Conservation (phyloP, 2,797 vertebrate species). For the Rhinogobio ventralis region DNA sequence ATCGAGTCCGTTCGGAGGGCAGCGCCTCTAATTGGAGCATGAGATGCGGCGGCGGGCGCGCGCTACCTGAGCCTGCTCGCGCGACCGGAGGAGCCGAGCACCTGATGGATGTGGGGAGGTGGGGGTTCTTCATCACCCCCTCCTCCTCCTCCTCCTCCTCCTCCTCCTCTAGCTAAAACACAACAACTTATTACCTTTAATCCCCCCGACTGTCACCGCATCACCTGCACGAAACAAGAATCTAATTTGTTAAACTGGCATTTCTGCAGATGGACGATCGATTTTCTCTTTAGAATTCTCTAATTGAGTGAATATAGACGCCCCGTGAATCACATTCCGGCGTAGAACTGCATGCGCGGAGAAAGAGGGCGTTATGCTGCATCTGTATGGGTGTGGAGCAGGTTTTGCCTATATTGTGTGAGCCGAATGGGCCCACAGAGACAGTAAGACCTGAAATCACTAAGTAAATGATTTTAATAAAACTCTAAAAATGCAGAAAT, state of each 20-base stretch:
- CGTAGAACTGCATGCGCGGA: conserved; percentile 46
- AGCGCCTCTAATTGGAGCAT: conserved; percentile 91
- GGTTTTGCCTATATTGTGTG: neutral
- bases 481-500: neutral
- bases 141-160: conserved; percentile 14
- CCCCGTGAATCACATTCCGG: conserved; percentile 80
- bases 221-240: conserved; percentile 95
- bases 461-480: neutral
- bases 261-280: conserved; percentile 95
- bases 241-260: conserved; percentile 95
- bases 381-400: neutral
- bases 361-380: neutral
- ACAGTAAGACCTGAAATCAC: neutral
- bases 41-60: conserved; percentile 84
- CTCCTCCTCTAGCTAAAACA: conserved; percentile 76
- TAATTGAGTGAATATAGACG: conserved; percentile 93
- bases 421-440: neutral
- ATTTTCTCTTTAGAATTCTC: conserved; percentile 95
- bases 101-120: conserved; percentile 53
- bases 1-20: conserved; percentile 96
- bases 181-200: conserved; percentile 91
- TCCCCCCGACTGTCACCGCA: conserved; percentile 91
- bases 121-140: conserved; percentile 58
- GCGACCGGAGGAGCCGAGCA: conserved; percentile 70
- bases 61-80: conserved; percentile 67